Conservation (phyloP, 2,888 invertebrate genomes). For the Diogma glabrata region DNA sequence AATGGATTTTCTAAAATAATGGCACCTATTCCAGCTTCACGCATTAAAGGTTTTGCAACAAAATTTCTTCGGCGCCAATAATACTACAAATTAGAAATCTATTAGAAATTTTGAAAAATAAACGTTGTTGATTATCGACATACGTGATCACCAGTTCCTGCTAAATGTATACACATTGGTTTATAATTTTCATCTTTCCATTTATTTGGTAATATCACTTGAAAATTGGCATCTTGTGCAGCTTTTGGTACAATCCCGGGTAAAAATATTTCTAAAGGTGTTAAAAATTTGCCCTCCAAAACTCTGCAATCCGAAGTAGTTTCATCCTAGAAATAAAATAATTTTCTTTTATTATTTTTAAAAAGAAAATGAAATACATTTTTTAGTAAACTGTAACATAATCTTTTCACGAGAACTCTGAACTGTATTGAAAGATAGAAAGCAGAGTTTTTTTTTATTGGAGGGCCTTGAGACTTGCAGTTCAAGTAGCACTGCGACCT, state of each 20-base stretch:
- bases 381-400: no score
- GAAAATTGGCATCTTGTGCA: constrained; percentile 73
- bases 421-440: no score
- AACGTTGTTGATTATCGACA: constrained; percentile 25
- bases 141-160: constrained; percentile 98
- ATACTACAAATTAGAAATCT: constrained; percentile 45
- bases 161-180: constrained; percentile 87
- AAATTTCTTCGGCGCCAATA: constrained; percentile 83
- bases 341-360: no score
- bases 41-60: constrained; percentile 82
- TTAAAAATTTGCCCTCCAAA: constrained; percentile 76
- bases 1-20: constrained; percentile 95
- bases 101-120: constrained; percentile 8
- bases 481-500: no score
- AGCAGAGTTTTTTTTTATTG: no score
- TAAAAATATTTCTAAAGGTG: constrained; percentile 70
- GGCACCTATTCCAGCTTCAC: constrained; percentile 82
- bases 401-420: no score
- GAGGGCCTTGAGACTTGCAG: no score
- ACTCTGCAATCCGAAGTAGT: constrained; percentile 58
- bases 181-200: constrained; percentile 61
- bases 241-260: constrained; percentile 81
- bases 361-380: no score
- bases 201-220: constrained; percentile 65
- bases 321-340: no score